Evolutionary conservation across 2,797 vertebrate genomes (phyloP).

Genomic region (Hydrophis major): DNA sequence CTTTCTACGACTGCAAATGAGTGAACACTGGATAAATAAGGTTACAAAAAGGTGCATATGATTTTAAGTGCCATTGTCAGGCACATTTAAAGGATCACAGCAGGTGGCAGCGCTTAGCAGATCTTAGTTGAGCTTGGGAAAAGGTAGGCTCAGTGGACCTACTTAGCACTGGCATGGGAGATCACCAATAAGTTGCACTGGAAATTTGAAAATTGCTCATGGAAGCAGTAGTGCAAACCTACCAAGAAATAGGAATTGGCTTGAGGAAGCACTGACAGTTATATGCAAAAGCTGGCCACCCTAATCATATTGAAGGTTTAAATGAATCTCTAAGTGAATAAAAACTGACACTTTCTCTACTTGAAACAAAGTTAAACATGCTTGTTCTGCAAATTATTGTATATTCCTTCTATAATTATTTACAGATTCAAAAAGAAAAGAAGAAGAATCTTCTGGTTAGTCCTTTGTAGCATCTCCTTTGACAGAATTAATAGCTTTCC

Average conservation of each 20-base stretch:
- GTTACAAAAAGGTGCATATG: not conserved
- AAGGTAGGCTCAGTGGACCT: not conserved
- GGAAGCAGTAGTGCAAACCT: not conserved
- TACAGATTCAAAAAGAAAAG: not conserved
- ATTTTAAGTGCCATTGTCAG: not conserved
- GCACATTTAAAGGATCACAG: not conserved
- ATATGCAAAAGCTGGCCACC: not conserved
- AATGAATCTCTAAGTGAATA: not conserved
- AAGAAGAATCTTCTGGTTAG: not conserved
- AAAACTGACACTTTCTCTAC: not conserved
- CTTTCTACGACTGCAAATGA: not conserved
- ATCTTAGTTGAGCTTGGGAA: not conserved
- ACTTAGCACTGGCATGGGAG: not conserved
- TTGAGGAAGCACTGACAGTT: not conserved
- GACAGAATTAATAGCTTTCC: not conserved
- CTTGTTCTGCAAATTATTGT: not conserved
- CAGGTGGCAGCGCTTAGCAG: not conserved
- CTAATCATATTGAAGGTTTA: not conserved
- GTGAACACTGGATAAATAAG: slow-evolving; percentile 1
- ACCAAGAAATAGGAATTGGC: not conserved
- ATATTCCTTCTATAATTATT: not conserved
- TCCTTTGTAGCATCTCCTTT: not conserved
- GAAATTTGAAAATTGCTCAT: not conserved
- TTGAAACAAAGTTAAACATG: not conserved
- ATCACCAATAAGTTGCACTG: not conserved